Base-by-base conservation (phyloP, 2,888 invertebrate genomes). In the Emmelina monodactyla region DNA sequence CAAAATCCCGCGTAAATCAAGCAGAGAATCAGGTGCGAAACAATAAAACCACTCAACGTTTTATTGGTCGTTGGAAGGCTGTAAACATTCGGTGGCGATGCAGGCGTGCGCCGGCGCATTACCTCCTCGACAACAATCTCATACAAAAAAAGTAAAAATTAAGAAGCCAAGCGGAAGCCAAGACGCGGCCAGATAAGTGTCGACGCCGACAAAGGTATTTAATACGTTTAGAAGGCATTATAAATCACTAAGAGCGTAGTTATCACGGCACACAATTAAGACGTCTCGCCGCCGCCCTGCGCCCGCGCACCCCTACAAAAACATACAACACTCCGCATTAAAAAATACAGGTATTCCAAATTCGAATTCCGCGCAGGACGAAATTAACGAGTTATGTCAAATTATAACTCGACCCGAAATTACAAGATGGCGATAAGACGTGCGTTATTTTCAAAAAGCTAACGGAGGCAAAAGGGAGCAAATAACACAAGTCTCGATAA, bases 211-310 rank as follows among this genome's bases (percentile, higher is more conserved):
- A 78, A 78, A 75, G 75, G 62, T 49, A 52, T 61, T n/a, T 64
- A 69, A 67, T 65, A 65, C 64, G 57, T 61, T 67, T 57, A 57
- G 61, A 54, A 45, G 51, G 61, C 55, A 58, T 64, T 75, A 78
- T 78, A 78, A 79, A 79, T 79, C 76, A 71, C 61, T 55, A 48
- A 45, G 55, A 50, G 49, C 53, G 47, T 52, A 61, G 66, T 64
- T 71, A 75, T 75, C 72, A 50, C 49, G 49, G 52, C 55, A 46
- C 58, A 69, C 76, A 73, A 76, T 76, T 76, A 78, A 76, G 75
- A 73, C 61, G 65, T 76, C 64, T 41, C 43, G 40, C 41, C 33
- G 37, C 11, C 6, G 22, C 22, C 37, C 41, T 41, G 40, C 42
- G 44, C 43, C 13, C 19, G 2, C 14, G 11, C 13, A 10, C 10